A percentile compares a stretch with the other conserved stretches of the same genome.
phyloP scores from a whole-genome alignment of 2,113 vertebrate species.

The Mirounga angustirostris region DNA sequence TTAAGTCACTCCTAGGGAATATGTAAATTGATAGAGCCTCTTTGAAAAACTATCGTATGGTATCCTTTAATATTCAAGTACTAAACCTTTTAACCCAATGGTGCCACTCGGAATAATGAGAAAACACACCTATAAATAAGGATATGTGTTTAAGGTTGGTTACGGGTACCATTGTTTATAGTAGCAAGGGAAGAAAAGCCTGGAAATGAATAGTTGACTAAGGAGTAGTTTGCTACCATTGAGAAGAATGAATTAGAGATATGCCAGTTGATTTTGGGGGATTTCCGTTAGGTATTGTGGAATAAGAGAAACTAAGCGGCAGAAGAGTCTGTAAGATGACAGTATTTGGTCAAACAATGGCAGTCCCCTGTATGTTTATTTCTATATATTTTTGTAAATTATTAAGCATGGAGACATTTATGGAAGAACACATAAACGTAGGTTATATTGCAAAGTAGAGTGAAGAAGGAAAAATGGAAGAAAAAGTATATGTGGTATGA shows the following conservation, averaged over 20 bases:
- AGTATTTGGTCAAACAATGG: conserved; percentile 27
- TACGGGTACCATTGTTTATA: not conserved
- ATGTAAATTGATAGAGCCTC: not conserved
- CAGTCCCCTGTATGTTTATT: not conserved
- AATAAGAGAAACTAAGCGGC: conserved; percentile 3
- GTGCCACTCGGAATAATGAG: not conserved
- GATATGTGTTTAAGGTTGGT: not conserved
- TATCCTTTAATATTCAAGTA: conserved; percentile 39
- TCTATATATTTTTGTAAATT: not conserved
- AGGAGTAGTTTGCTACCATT: not conserved
- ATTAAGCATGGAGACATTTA: not conserved
- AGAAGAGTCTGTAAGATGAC: not conserved
- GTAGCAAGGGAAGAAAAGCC: too few species aligned
- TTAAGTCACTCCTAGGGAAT: not conserved
- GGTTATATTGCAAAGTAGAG: not conserved
- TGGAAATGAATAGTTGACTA: conserved; percentile 27
- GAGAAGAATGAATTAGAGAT: not conserved
- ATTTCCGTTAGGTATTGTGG: not conserved
- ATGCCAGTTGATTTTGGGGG: conserved; percentile 9
- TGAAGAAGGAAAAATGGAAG: conserved; percentile 13
- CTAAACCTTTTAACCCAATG: not conserved
- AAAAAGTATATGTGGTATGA: conserved; percentile 10
- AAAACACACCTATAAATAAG: not conserved
- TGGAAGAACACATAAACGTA: not conserved
- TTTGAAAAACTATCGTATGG: not conserved